Percentiles rank a stretch among this genome's conserved stretches.
These are phyloP conservation scores for Adineta ricciae DNA, from an alignment of 2,888 invertebrate genomes.

Conservation along the genomic window DNA sequence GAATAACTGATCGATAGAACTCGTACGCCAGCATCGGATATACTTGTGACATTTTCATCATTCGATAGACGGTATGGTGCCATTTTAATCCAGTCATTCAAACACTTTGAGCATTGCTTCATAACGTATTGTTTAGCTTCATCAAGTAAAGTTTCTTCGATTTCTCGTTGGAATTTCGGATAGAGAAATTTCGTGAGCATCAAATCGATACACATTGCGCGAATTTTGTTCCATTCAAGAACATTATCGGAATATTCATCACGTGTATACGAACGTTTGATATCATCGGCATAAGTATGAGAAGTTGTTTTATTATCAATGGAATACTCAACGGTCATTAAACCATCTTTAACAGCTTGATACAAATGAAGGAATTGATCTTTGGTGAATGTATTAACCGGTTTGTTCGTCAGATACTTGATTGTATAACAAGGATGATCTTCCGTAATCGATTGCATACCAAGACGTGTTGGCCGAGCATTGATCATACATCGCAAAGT, in stretches of 20 bases:
- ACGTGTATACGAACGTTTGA: conserved; percentile 33
- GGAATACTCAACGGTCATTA: conserved; percentile 43
- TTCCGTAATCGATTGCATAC: conserved; percentile 62
- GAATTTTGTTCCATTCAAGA: conserved; percentile 73
- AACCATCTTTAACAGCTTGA: conserved; percentile 48
- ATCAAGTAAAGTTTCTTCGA: conserved; percentile 65
- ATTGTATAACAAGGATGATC: conserved; percentile 62
- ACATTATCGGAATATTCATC: conserved; percentile 34
- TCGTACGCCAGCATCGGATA: conserved; percentile 61
- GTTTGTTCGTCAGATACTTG: conserved; percentile 84
- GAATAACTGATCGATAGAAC: conserved; percentile 72
- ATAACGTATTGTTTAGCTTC: conserved; percentile 64
- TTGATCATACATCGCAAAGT: conserved; percentile 66
- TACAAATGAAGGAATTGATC: conserved; percentile 77
- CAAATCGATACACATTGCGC: conserved; percentile 74
- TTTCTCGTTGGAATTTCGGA: conserved; percentile 75
- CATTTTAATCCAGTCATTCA: conserved; percentile 81
- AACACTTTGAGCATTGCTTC: conserved; percentile 66
- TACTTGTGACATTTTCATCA: conserved; percentile 68
- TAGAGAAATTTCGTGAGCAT: conserved; percentile 77
- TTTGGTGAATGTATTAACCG: conserved; percentile 72
- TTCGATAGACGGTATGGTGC: conserved; percentile 60
- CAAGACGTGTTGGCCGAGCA: conserved; percentile 74
- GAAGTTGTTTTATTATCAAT: conserved; percentile 40
- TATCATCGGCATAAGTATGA: conserved; percentile 25